phyloP scores from a whole-genome alignment of 64 coral and sea anemone species.

The Pocillopora damicornis region DNA sequence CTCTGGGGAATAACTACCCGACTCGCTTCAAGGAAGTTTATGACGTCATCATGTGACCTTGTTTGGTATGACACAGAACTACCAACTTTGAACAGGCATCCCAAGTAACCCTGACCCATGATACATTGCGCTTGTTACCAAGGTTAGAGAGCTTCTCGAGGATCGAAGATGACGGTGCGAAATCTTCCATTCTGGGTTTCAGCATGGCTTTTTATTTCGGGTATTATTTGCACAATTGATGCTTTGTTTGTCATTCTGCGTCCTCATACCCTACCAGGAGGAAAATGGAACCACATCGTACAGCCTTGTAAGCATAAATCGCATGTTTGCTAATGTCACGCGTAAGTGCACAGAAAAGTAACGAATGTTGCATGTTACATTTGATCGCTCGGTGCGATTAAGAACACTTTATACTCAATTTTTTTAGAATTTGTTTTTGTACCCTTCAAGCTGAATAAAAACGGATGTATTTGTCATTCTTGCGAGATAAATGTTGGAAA shows the following conservation, averaged over 20 bases:
- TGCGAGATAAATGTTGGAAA: no score
- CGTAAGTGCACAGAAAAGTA: no score
- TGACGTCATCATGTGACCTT: constrained; percentile 13
- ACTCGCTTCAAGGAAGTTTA: background rate
- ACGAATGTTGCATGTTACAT: no score
- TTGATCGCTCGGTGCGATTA: no score
- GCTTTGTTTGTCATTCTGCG: constrained; percentile 43
- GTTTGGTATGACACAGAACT: background rate
- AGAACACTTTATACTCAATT: no score
- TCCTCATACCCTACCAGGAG: constrained; percentile 58
- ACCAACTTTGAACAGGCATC: no score
- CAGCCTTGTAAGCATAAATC: constrained; percentile 34
- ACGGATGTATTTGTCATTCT: no score
- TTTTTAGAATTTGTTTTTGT: no score
- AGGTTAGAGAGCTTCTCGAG: background rate
- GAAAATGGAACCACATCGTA: constrained; percentile 51
- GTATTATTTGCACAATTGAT: constrained; percentile 36
- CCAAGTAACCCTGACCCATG: no score
- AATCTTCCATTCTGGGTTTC: constrained; percentile 39
- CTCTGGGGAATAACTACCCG: background rate
- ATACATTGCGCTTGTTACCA: no score
- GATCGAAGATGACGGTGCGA: background rate
- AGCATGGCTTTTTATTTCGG: constrained; percentile 33
- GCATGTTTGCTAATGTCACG: background rate
- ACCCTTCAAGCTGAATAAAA: no score